Base-by-base conservation (phyloP, 2,797 vertebrate species). In the Sciurus carolinensis region DNA sequence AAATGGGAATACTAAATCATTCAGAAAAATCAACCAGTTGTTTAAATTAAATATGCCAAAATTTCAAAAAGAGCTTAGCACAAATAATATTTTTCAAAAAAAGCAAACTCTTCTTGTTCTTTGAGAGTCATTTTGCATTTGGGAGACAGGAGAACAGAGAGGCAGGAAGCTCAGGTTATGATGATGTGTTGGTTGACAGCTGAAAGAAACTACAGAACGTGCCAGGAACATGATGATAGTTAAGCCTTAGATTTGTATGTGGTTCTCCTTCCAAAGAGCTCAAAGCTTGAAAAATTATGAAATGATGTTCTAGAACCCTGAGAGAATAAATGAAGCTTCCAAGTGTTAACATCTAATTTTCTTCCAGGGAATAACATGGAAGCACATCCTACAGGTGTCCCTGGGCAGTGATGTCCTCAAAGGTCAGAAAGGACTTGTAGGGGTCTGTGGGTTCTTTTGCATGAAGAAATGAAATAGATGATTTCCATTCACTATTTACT, bases 11-110 rank as follows among this genome's bases (percentile, higher is more conserved):
- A 95, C 7, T 22, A 71, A 75, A 57, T 96, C 50, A 88, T 95
- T 96, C 33, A 85, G 85, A 80, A 94, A 92, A 96, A 87, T 26
- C 82, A 88, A 77, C 75, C 39, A 87, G 84, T 89, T 85, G 20
- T 94, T 96, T 95, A 87, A 87, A 76, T 95, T 80, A 91, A 96
- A 75, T 81, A 86, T 89, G 42, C 62, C 72, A 50, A 90, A 92
- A 93, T 94, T 91, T 33, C 67, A 77, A 81, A 83, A 90, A 91
- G 86, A 92, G 75, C 36, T 93, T 86, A 77, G 59, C 4, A 24
- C 36, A 11, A 86, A 64, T 92, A 82, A 42, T 30, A 73, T 62
- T 77, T 92, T 28, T 69, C 67, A 69, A n/a, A 96, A 94, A 90
- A 72, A 33, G 39, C n/a, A 66, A 62, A 44, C 18, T 87, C 18